Evolutionary conservation across 2,797 vertebrate genomes (phyloP).

Genomic region (Gobio occitaniae): DNA sequence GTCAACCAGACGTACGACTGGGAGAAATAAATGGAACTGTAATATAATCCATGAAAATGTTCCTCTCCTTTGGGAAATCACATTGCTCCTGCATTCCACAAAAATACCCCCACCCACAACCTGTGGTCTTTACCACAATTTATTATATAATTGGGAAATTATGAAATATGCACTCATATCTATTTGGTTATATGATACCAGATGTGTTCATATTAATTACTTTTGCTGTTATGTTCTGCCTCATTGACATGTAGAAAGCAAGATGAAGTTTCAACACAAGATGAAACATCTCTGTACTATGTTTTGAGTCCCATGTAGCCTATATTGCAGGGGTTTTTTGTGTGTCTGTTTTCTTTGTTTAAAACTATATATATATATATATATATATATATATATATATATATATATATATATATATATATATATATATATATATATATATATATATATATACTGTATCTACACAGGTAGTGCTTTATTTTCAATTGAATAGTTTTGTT

Average conservation of each 20-base stretch:
- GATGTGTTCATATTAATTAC: not conserved
- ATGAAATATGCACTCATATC: not conserved
- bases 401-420: too few species aligned
- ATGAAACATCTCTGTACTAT: not conserved
- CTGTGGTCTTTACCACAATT: not conserved
- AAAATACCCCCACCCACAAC: not conserved
- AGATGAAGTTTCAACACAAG: not conserved
- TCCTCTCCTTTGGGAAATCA: constrained; percentile 37
- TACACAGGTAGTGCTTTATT: not conserved
- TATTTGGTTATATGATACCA: not conserved
- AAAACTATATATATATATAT: not conserved
- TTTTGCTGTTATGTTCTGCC: not conserved
- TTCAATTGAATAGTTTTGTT: not conserved
- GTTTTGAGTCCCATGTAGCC: not conserved
- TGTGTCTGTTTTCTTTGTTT: not conserved
- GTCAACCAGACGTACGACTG: not conserved
- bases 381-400: too few species aligned
- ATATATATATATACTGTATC: not conserved
- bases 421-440: too few species aligned
- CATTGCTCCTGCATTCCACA: not conserved
- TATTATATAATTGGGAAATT: not conserved
- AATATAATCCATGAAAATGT: not conserved
- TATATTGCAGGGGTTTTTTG: too few species aligned
- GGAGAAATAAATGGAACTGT: constrained; percentile 17
- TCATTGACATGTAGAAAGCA: not conserved